Evolutionary conservation across 2,113 vertebrate species (phyloP).

Genomic region (Heterochromis multidens): DNA sequence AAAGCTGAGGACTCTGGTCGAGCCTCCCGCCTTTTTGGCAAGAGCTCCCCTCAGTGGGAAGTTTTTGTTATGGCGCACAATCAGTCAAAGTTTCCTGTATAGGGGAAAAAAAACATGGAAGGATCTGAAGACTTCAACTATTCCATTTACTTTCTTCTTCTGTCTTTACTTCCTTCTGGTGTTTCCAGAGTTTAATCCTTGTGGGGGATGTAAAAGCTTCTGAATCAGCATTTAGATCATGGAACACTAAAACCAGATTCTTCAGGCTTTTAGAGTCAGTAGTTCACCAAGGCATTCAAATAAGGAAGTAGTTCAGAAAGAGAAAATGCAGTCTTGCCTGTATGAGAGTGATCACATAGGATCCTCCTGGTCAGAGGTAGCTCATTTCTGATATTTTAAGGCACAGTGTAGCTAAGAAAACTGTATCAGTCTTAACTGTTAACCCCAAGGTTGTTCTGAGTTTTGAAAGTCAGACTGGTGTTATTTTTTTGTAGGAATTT

Average conservation of each 20-base stretch:
- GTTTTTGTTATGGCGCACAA: slow-evolving; percentile 30
- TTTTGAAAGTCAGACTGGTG: background rate
- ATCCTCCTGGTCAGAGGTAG: background rate
- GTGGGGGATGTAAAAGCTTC: background rate
- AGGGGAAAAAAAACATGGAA: background rate
- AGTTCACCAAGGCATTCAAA: background rate
- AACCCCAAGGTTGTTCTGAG: background rate
- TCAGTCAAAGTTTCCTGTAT: background rate
- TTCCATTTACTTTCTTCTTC: background rate
- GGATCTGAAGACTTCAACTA: background rate
- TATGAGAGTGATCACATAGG: background rate
- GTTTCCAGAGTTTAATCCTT: slow-evolving; percentile 5
- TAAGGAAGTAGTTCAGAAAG: background rate
- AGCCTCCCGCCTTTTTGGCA: background rate
- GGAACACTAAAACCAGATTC: background rate
- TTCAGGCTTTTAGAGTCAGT: background rate
- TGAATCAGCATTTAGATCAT: background rate
- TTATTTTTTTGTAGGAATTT: background rate
- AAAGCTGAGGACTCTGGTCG: background rate
- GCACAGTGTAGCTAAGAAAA: background rate
- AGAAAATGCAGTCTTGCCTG: background rate
- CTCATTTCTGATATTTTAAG: background rate
- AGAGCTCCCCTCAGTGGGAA: slow-evolving; percentile 49
- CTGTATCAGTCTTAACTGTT: background rate
- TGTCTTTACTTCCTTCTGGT: background rate